Evolutionary conservation across 2,797 vertebrate species (phyloP).

Genomic region (Myotis daubentonii): DNA sequence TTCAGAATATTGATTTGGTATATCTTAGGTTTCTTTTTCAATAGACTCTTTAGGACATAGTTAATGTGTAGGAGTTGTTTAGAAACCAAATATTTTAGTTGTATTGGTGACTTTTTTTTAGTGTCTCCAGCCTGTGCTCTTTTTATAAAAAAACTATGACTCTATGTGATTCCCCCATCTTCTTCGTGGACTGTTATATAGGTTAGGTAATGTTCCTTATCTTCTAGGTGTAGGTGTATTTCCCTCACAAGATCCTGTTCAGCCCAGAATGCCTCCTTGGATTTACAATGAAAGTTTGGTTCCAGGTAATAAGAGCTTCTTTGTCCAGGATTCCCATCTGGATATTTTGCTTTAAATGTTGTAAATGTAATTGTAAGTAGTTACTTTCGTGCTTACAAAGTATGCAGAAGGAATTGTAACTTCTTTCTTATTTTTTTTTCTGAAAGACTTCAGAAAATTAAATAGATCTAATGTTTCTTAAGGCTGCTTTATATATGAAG

Average conservation of each 20-base stretch:
- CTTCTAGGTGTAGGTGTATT: constrained; percentile 93
- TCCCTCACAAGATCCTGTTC: constrained; percentile 94
- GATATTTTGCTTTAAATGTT: constrained; percentile 44
- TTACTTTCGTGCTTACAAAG: constrained; percentile 35
- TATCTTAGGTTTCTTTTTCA: background rate
- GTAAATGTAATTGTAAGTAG: constrained; percentile 15
- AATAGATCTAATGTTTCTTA: background rate
- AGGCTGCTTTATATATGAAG: background rate
- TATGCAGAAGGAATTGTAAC: constrained; percentile 38
- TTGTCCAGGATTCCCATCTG: constrained; percentile 27
- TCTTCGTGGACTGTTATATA: background rate
- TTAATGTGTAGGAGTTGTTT: constrained; percentile 32
- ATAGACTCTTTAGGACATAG: background rate
- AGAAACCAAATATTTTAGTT: constrained; percentile 52
- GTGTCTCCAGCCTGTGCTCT: constrained; percentile 5
- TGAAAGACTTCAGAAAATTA: constrained; percentile 25
- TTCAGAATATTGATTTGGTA: constrained; percentile 41
- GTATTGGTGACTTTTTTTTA: constrained; percentile 77
- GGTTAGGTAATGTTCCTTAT: constrained; percentile 32
- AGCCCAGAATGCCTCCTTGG: constrained; percentile 95
- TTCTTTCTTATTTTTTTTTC: constrained; percentile 10
- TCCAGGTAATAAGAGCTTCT: constrained; percentile 90
- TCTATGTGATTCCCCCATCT: background rate
- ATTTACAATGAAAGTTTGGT: constrained; percentile 96
- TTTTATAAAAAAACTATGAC: constrained; percentile 32